These are phyloP conservation scores for Latrodectus hesperus DNA, from an alignment of 2,888 invertebrate species.

Conservation along the genomic window DNA sequence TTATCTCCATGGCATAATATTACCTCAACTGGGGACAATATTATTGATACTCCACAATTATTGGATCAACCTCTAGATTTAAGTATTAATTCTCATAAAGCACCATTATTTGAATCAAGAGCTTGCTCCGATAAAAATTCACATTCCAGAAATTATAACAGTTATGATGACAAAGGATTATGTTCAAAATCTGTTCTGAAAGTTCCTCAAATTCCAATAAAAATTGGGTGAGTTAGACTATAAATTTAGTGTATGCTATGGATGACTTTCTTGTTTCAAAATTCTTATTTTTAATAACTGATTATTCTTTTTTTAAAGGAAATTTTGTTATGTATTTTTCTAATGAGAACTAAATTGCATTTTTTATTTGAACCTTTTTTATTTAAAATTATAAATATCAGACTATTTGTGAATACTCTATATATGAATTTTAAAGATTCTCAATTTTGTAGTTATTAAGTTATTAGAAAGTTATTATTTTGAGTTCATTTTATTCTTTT, in stretches of 20 bases:
- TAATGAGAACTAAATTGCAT: not conserved
- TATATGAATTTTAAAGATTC: too few species aligned
- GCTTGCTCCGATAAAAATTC: constrained; percentile 17
- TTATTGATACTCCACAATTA: constrained; percentile 54
- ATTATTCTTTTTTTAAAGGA: not conserved
- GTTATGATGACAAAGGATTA: constrained; percentile 26
- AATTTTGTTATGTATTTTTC: not conserved
- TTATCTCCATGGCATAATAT: constrained; percentile 62
- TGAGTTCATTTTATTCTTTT: too few species aligned
- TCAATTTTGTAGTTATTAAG: too few species aligned
- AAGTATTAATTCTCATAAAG: constrained; percentile 70
- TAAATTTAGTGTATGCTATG: not conserved
- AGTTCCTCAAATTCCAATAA: constrained; percentile 71
- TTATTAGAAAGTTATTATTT: too few species aligned
- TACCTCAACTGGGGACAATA: constrained; percentile 57
- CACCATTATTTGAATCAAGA: constrained; percentile 23
- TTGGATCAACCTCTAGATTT: constrained; percentile 72
- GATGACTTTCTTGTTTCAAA: not conserved
- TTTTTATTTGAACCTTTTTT: not conserved
- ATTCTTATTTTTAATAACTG: not conserved
- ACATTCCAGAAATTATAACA: constrained; percentile 27
- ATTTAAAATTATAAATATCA: too few species aligned
- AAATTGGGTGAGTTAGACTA: constrained; percentile 70
- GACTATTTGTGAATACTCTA: too few species aligned
- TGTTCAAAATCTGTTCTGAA: constrained; percentile 70